A percentile compares a stretch with the other conserved stretches of the same genome.
These are phyloP conservation scores for Vireo altiloquus DNA, from an alignment of 2,113 vertebrate genomes.

Conservation along the genomic window DNA sequence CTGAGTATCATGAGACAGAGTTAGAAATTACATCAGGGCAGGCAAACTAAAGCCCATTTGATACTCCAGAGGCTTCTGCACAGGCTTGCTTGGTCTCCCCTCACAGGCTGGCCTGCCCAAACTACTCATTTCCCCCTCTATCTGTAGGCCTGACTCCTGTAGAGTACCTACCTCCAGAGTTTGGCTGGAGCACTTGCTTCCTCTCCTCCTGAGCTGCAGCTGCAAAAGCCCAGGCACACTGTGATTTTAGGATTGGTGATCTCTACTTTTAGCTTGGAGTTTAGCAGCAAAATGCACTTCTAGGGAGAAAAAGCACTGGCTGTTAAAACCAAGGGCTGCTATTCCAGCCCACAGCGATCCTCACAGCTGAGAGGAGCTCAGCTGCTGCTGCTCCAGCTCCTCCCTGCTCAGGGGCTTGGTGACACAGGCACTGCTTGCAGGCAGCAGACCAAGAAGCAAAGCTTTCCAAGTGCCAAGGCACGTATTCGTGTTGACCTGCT, in stretches of 20 bases:
- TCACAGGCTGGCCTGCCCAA: background rate
- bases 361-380: fast-evolving
- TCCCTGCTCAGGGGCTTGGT: background rate
- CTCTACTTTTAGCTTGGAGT: background rate
- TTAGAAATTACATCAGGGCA: background rate
- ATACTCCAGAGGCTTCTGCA: background rate
- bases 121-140: background rate
- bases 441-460: fast-evolving
- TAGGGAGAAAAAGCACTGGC: background rate
- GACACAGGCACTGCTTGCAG: fast-evolving
- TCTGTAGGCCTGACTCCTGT: background rate
- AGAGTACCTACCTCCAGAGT: fast-evolving
- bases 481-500: fast-evolving
- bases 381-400: background rate
- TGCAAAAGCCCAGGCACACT: background rate
- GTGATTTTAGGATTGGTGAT: background rate
- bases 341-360: fast-evolving
- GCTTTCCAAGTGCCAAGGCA: background rate
- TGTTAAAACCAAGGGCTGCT: background rate
- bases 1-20: background rate
- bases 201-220: background rate
- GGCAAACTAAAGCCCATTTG: background rate
- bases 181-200: background rate
- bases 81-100: background rate
- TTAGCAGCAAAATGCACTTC: background rate